Percentiles rank a stretch among this genome's conserved stretches.
Evolutionary conservation across 2,113 vertebrate species (phyloP).

Genomic region (Misgurnus mizolepis): DNA sequence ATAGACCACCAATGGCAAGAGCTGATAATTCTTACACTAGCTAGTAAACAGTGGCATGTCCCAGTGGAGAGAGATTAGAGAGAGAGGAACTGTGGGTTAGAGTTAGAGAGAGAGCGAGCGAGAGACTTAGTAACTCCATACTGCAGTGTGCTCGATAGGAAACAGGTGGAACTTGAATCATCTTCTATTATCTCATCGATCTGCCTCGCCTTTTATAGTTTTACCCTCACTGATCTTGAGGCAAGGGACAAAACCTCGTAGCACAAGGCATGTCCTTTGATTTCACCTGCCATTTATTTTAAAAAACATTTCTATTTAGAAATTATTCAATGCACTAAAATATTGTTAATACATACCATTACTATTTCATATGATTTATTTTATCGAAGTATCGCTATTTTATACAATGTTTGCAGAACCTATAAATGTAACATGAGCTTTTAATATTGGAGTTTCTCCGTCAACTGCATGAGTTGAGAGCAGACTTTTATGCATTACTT

Average conservation of each 20-base stretch:
- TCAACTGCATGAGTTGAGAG: no score
- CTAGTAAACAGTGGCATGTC: conserved; percentile 38
- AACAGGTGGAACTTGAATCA: conserved; percentile 18
- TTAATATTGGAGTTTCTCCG: no score
- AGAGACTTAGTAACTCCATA: conserved; percentile 41
- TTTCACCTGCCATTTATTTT: no score
- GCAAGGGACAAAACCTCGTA: background rate
- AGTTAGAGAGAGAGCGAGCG: conserved; percentile 14
- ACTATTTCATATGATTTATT: no score
- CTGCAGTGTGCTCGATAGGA: conserved; percentile 11
- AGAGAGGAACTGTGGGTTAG: background rate
- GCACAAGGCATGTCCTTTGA: no score
- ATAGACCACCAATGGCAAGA: conserved; percentile 38
- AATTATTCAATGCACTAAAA: no score
- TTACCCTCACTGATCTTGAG: conserved; percentile 8
- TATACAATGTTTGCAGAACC: no score
- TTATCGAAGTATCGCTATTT: no score
- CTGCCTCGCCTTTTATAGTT: conserved; percentile 19
- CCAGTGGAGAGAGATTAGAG: conserved; percentile 39
- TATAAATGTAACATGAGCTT: no score
- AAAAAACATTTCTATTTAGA: no score
- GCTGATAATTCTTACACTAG: conserved; percentile 43
- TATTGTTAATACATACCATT: no score
- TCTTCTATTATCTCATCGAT: conserved; percentile 59
- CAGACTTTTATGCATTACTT: no score